These are phyloP conservation scores for Dinothrombium tinctorium DNA, from an alignment of 1,140 invertebrate genomes.

Conservation along the genomic window DNA sequence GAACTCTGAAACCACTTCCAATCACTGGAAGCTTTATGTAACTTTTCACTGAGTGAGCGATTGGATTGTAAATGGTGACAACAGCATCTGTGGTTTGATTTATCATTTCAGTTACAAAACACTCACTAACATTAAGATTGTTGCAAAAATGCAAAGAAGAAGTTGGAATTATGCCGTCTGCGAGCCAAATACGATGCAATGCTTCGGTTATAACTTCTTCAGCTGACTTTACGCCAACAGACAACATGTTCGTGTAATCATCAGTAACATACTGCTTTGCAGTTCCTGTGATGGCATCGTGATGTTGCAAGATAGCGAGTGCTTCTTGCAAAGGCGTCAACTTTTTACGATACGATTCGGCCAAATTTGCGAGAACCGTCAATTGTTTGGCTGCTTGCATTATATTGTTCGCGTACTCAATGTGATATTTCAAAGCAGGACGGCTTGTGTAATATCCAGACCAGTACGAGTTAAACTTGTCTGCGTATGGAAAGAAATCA, in stretches of 20 bases:
- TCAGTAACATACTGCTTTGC: conserved; percentile 14
- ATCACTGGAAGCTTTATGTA: conserved; percentile 44
- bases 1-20: conserved; percentile 32
- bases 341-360: background rate
- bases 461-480: conserved; percentile 42
- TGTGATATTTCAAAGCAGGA: conserved; percentile 70
- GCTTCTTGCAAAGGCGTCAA: conserved; percentile 10
- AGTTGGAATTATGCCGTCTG: background rate
- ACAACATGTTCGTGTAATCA: conserved; percentile 9
- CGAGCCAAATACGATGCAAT: background rate
- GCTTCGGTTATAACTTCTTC: conserved; percentile 1
- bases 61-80: conserved; percentile 54
- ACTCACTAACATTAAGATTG: conserved; percentile 31
- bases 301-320: conserved; percentile 36
- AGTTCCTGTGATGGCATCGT: conserved; percentile 87
- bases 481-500: conserved; percentile 44
- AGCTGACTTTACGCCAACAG: background rate
- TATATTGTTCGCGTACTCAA: conserved; percentile 59
- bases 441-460: conserved; percentile 65
- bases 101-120: conserved; percentile 31
- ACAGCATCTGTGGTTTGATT: conserved; percentile 29
- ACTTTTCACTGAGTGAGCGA: conserved; percentile 32
- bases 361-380: conserved; percentile 55
- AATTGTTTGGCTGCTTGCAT: conserved; percentile 45
- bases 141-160: conserved; percentile 28